Percentiles rank a stretch among this genome's conserved stretches.
These are phyloP conservation scores for Parasteatoda lunata DNA, from an alignment of 2,888 invertebrate species.

Conservation along the genomic window DNA sequence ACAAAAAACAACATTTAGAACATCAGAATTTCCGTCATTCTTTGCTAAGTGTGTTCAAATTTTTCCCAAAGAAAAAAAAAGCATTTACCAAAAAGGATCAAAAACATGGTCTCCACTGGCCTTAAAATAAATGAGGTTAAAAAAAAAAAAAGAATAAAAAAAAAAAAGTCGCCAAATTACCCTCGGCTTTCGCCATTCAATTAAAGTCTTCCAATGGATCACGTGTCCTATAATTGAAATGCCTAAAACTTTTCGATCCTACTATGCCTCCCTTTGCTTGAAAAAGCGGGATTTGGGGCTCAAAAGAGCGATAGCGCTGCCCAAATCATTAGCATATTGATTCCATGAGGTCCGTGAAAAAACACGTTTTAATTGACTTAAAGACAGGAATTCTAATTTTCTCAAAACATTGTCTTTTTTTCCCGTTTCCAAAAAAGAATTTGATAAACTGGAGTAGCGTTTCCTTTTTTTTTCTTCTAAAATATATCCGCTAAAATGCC, in stretches of 20 bases:
- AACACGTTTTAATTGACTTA: conserved; percentile 67
- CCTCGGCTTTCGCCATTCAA: conserved; percentile 61
- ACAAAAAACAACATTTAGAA: conserved; percentile 56
- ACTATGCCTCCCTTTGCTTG: conserved; percentile 12
- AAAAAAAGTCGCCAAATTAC: conserved; percentile 58
- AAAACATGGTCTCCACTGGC: conserved; percentile 60
- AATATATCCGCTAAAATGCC: conserved; percentile 63
- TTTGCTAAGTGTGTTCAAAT: neutral
- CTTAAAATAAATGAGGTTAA: conserved; percentile 27
- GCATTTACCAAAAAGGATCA: conserved; percentile 55
- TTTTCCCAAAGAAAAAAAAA: conserved; percentile 42
- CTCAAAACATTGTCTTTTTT: conserved; percentile 39
- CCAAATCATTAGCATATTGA: conserved; percentile 65
- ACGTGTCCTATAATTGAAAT: conserved; percentile 65
- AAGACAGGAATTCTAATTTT: conserved; percentile 66
- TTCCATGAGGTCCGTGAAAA: conserved; percentile 34
- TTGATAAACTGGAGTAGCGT: conserved; percentile 36
- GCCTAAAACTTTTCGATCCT: conserved; percentile 55
- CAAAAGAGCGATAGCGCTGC: conserved; percentile 49
- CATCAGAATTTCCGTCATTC: conserved; percentile 20
- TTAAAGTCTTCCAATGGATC: conserved; percentile 64
- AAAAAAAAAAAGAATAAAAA: conserved; percentile 21
- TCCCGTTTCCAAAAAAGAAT: conserved; percentile 55
- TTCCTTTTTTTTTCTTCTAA: conserved; percentile 27
- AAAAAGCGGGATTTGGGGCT: conserved; percentile 18